Percentiles rank a stretch among this genome's conserved stretches.
These are phyloP conservation scores for Folsomia candida DNA, from an alignment of 2,888 invertebrate species.

Conservation along the genomic window DNA sequence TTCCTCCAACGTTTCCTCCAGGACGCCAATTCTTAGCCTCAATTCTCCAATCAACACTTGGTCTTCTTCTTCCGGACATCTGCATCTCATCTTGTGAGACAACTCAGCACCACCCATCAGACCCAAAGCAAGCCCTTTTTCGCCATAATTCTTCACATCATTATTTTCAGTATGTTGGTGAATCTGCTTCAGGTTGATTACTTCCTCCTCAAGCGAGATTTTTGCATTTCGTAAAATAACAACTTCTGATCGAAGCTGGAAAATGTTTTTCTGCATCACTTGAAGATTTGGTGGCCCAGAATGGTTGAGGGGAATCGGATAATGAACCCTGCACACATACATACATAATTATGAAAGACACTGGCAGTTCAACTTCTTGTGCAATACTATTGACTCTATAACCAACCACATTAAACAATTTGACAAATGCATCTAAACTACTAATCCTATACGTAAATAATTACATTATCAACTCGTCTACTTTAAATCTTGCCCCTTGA, in stretches of 20 bases:
- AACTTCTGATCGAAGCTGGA: slow-evolving; percentile 57
- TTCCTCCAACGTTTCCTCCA: slow-evolving; percentile 28
- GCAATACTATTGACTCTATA: too few species aligned
- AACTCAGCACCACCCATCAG: neutral
- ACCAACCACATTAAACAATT: too few species aligned
- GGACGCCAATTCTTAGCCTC: slow-evolving; percentile 14
- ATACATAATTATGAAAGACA: too few species aligned
- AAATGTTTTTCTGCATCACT: slow-evolving; percentile 58
- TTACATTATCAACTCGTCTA: too few species aligned
- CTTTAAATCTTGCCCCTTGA: too few species aligned
- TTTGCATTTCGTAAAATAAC: slow-evolving; percentile 36
- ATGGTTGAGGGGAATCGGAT: slow-evolving; percentile 60
- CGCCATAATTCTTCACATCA: neutral
- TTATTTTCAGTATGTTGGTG: neutral
- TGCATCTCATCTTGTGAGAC: neutral
- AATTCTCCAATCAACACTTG: neutral
- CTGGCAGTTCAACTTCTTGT: too few species aligned
- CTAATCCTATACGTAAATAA: too few species aligned
- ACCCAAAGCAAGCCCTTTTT: neutral
- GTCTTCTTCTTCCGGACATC: neutral
- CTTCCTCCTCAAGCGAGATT: slow-evolving; percentile 26
- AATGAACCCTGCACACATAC: slow-evolving; percentile 56
- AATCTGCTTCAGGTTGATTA: neutral
- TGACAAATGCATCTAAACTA: too few species aligned
- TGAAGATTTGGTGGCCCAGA: slow-evolving; percentile 59